Evolutionary conservation across 2,113 vertebrate species (phyloP).

Genomic region (Sakesphorus luctuosus): DNA sequence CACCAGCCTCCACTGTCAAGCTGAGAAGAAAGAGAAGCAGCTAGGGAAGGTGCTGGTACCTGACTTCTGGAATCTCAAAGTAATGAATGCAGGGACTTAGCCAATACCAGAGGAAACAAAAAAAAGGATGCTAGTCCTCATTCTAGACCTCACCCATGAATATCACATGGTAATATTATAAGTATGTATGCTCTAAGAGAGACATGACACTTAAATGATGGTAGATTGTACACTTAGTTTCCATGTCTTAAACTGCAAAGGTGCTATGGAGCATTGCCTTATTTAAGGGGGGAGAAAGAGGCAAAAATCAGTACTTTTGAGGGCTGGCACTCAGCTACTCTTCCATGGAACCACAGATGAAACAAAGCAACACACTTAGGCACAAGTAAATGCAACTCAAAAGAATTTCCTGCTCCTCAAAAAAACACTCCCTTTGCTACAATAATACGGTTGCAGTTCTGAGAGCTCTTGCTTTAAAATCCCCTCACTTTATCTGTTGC

Average conservation of each 20-base stretch:
- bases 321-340: not conserved
- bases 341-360: not conserved
- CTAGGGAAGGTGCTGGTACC: not conserved
- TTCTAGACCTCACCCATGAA: not conserved
- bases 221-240: not conserved
- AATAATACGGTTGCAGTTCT: not conserved
- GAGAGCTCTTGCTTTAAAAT: not conserved
- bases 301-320: not conserved
- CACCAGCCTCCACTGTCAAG: not conserved
- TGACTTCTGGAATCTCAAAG: not conserved
- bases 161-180: not conserved
- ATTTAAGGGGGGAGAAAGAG: not conserved
- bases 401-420: constrained; percentile 21
- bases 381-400: constrained; percentile 44
- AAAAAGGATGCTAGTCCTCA: not conserved
- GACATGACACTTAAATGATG: not conserved
- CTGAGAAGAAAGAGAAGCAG: not conserved
- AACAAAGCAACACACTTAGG: constrained; percentile 11
- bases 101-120: not conserved
- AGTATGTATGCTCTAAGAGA: not conserved
- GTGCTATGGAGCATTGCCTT: not conserved
- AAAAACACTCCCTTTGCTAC: not conserved
- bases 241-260: not conserved
- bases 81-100: not conserved
- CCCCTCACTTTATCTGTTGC: not conserved